Evolutionary conservation across 1,140 invertebrate genomes (phyloP), one percentile per base, ranked within the genome.

Genomic region (Lepidurus couesii): DNA sequence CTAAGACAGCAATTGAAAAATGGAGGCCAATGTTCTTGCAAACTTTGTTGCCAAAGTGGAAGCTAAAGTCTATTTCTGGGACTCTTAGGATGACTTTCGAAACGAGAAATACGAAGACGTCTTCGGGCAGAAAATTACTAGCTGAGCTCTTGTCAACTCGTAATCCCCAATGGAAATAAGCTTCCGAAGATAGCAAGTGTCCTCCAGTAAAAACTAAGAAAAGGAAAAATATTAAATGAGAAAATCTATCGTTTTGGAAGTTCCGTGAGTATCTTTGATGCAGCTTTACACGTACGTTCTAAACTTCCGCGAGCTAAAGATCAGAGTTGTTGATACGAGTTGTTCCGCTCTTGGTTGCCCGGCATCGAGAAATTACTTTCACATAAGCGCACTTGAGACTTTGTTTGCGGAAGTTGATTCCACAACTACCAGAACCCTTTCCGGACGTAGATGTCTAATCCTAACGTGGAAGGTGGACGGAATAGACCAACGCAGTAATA

Each of bases 1-100:
- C 8, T 3, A 21, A 34, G n/a, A 76, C 13, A 11, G 26, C 42
- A n/a, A 34, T 24, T n/a, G 74, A 7, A 34, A 34, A 34, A 42
- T 24, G 24, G 34, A 43, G 26, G 6, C 11, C 73, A 16, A 74
- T n/a, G n/a, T 76, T 42, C 78, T 47, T 79, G 77, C 44, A 78
- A 34, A 44, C 34, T 34, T 34, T 34, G 2, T 4, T 34, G 34
- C 34, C 34, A 34, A 34, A 34, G 34, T 3, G 34, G 4, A 34
- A 34, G 34, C 53, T n/a, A 65, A 6, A 65, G 53, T 47, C 45
- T 1, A 11, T 47, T 11, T 16, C 45, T 47, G 16, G 1, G 13
- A 65, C 53, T 4, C 13, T 21, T 7, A 13, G 13, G 6, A n/a
- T 65, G 45, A 21, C 53, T 16, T 65, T 65, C 53, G 16, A 7